These are phyloP conservation scores for Drosophila pandora DNA, from an alignment of 1,140 invertebrate species.

Conservation along the genomic window DNA sequence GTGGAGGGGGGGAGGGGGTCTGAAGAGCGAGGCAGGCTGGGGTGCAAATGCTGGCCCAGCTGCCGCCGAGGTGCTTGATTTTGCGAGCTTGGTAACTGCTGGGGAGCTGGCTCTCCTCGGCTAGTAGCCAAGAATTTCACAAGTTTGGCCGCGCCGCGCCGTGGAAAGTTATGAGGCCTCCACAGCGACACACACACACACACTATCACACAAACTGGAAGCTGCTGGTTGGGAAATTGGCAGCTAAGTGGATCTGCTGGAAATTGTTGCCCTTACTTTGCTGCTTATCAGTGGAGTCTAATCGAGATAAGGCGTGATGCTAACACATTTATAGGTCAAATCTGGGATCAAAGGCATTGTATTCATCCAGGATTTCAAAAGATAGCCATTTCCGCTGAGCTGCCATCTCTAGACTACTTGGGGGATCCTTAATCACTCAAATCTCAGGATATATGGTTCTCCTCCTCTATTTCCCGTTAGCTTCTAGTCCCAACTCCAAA, in stretches of 20 bases:
- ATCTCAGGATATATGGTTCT: too few species aligned
- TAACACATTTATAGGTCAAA: constrained; percentile 36
- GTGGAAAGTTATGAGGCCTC: constrained; percentile 67
- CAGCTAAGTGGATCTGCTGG: constrained; percentile 37
- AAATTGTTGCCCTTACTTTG: constrained; percentile 31
- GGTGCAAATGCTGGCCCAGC: constrained; percentile 52
- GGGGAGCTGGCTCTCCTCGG: constrained; percentile 35
- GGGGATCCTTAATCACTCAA: too few species aligned
- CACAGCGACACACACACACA: constrained; percentile 14
- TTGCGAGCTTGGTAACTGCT: constrained; percentile 33
- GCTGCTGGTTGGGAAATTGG: constrained; percentile 39
- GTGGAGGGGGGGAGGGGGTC: not conserved
- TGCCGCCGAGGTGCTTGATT: constrained; percentile 54
- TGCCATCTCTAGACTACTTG: not conserved
- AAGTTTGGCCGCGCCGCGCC: constrained; percentile 59
- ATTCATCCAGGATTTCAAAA: constrained; percentile 16
- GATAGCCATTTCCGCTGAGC: not conserved
- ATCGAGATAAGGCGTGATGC: constrained; percentile 25
- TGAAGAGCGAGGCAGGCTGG: not conserved
- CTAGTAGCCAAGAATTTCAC: constrained; percentile 70
- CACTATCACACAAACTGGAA: constrained; percentile 27
- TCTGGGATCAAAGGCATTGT: constrained; percentile 28
- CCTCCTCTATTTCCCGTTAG: not conserved
- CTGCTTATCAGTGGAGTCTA: constrained; percentile 12
- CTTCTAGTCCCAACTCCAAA: not conserved